Percentiles rank a stretch among this genome's conserved stretches.
These are phyloP conservation scores for Sphecodes monilicornis DNA, from an alignment of 2,888 invertebrate species.

Conservation along the genomic window DNA sequence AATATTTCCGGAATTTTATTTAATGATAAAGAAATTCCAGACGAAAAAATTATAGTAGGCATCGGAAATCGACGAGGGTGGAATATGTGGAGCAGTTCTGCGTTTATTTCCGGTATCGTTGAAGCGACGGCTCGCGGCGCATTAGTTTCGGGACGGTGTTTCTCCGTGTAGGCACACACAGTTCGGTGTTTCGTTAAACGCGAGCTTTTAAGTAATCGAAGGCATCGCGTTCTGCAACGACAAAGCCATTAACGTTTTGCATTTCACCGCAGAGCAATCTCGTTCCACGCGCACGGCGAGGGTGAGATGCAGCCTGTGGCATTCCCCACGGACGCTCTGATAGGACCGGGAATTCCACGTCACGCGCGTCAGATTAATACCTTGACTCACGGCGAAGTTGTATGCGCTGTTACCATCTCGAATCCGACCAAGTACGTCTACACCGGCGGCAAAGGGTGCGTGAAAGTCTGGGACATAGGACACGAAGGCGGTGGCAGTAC, in stretches of 20 bases:
- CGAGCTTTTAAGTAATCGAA: conserved; percentile 54
- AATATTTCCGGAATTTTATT: neutral
- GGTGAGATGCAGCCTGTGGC: conserved; percentile 96
- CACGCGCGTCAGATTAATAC: conserved; percentile 96
- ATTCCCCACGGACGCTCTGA: conserved; percentile 96
- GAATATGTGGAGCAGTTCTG: neutral
- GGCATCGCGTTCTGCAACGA: conserved; percentile 36
- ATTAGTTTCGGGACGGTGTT: conserved; percentile 15
- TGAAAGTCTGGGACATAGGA: conserved; percentile 94
- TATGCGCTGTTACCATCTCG: conserved; percentile 98
- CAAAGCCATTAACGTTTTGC: conserved; percentile 51
- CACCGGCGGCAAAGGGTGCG: conserved; percentile 98
- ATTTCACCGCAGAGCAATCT: conserved; percentile 90
- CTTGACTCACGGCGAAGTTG: conserved; percentile 97
- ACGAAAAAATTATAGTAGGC: neutral
- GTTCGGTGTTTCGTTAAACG: conserved; percentile 13
- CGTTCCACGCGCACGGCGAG: conserved; percentile 96
- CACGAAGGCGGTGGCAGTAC: conserved; percentile 90
- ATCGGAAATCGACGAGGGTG: neutral
- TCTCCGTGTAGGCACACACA: neutral
- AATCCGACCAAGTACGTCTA: conserved; percentile 96
- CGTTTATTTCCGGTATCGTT: conserved; percentile 10
- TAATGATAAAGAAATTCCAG: neutral
- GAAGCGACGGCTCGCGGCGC: neutral
- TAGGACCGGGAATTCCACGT: conserved; percentile 96